Conservation (phyloP, 2,888 invertebrate species). For the Malacosoma neustria region DNA sequence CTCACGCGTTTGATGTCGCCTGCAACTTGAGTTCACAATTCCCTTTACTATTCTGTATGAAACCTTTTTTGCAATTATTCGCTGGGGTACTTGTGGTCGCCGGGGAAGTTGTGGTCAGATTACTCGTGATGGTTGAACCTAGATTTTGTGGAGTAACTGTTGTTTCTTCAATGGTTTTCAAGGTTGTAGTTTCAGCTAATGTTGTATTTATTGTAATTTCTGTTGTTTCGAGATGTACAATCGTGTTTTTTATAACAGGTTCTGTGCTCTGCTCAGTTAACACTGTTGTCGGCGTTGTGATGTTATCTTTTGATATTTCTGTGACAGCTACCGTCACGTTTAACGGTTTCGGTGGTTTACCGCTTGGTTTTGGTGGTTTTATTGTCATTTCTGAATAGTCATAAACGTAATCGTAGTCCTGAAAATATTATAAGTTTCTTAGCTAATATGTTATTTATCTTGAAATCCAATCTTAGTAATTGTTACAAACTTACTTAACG, state of each 20-base stretch:
- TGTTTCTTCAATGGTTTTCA: neutral
- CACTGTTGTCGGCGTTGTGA: slow-evolving; percentile 18
- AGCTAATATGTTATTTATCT: neutral
- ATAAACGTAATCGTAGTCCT: slow-evolving; percentile 84
- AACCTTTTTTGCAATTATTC: slow-evolving; percentile 51
- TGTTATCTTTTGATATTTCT: slow-evolving; percentile 25
- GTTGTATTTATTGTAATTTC: slow-evolving; percentile 11
- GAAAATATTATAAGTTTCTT: slow-evolving; percentile 37
- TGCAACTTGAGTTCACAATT: slow-evolving; percentile 54
- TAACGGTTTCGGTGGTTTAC: slow-evolving; percentile 55
- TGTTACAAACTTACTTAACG: too few relatives aligned
- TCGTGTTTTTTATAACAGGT: slow-evolving; percentile 14
- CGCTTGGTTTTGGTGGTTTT: slow-evolving; percentile 74
- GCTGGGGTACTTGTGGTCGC: slow-evolving; percentile 13
- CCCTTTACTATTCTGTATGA: slow-evolving; percentile 47
- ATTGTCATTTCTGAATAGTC: slow-evolving; percentile 83
- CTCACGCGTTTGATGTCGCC: slow-evolving; percentile 57
- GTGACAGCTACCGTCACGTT: slow-evolving; percentile 29
- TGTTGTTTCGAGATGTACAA: slow-evolving; percentile 16
- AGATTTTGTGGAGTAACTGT: slow-evolving; percentile 3
- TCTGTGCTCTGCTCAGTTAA: slow-evolving; percentile 18
- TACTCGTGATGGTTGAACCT: slow-evolving; percentile 7
- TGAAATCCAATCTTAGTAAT: neutral
- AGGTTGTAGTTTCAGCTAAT: slow-evolving; percentile 6
- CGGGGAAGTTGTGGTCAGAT: slow-evolving; percentile 9